Conservation (phyloP, 64 coral and sea anemone genomes). For the Stylophora pistillata region DNA sequence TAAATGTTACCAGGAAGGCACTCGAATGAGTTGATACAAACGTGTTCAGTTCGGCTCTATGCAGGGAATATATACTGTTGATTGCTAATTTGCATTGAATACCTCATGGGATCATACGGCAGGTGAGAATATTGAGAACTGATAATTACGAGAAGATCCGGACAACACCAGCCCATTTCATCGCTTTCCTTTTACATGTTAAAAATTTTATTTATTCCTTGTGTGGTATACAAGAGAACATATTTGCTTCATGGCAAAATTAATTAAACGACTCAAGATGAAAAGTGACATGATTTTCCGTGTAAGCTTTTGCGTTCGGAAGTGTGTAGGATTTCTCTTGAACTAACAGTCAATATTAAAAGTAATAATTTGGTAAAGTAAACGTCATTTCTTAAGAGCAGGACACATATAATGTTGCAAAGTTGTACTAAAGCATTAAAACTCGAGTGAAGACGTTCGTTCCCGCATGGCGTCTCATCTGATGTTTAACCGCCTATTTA, state of each 20-base stretch:
- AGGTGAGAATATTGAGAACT: constrained; percentile 32
- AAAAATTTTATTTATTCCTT: constrained; percentile 48
- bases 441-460: not conserved
- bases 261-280: constrained; percentile 31
- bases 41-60: not conserved
- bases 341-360: constrained; percentile 14
- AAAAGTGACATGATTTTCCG: constrained; percentile 45
- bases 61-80: constrained; percentile 32
- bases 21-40: constrained; percentile 40
- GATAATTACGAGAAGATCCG: constrained; percentile 39
- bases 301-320: constrained; percentile 23
- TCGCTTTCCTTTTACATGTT: constrained; percentile 44
- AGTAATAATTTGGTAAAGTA: not conserved
- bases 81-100: constrained; percentile 46
- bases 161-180: constrained; percentile 30
- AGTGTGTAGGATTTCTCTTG: constrained; percentile 21
- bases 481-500: not conserved
- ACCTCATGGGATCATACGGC: not conserved
- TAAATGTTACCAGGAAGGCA: not conserved
- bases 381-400: not conserved
- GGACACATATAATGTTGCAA: not conserved
- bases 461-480: not conserved
- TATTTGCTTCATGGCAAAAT: constrained; percentile 35
- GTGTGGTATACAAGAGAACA: constrained; percentile 17
- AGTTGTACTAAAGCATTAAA: not conserved